Evolutionary conservation across 1,140 invertebrate genomes (phyloP).

Genomic region (Periplaneta americana): DNA sequence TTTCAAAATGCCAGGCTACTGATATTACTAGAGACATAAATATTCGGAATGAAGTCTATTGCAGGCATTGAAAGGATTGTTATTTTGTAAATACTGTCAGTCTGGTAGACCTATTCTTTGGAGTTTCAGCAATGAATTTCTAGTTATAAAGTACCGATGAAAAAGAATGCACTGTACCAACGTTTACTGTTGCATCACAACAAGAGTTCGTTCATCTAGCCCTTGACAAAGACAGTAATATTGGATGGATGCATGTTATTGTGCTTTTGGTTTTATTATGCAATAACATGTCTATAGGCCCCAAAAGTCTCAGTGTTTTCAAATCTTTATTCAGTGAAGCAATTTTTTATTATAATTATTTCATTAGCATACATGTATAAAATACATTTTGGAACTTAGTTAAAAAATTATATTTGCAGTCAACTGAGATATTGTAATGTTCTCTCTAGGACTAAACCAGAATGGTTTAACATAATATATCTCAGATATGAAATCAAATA

Average conservation of each 20-base stretch:
- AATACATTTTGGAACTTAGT: background rate
- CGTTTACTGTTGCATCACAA: background rate
- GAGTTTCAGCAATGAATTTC: background rate
- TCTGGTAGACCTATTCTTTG: background rate
- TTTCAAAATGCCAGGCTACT: too few species aligned
- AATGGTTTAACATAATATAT: background rate
- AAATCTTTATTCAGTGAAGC: background rate
- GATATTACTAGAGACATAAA: background rate
- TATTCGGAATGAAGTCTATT: background rate
- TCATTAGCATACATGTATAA: background rate
- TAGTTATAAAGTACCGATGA: background rate
- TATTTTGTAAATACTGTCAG: background rate
- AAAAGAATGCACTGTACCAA: background rate
- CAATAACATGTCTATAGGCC: background rate
- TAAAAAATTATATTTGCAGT: background rate
- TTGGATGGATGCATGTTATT: background rate
- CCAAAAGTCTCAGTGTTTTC: background rate
- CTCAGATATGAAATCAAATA: background rate
- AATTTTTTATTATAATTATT: background rate
- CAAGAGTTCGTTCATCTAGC: background rate
- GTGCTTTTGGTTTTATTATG: background rate
- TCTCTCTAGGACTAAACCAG: background rate
- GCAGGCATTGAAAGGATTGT: background rate
- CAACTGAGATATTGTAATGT: background rate
- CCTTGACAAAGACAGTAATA: too few species aligned